phyloP scores from a whole-genome alignment of 2,797 vertebrate species.

The Austrolebias charrua region DNA sequence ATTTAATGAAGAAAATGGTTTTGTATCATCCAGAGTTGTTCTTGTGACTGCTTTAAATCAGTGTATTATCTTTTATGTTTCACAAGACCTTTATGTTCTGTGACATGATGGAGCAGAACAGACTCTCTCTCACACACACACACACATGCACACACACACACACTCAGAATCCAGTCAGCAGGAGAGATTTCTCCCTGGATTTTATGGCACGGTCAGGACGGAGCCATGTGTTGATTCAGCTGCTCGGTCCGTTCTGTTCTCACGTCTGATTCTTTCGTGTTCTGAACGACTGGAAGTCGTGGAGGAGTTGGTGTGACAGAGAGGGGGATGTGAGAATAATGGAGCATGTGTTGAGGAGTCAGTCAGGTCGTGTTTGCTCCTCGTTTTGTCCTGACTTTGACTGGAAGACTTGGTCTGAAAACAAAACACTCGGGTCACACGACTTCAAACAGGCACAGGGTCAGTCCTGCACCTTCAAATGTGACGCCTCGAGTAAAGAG shows the following conservation, averaged over 20 bases:
- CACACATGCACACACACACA: background rate
- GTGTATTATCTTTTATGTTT: too few relatives aligned
- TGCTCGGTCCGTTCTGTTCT: conserved; percentile 47
- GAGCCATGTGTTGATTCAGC: conserved; percentile 73
- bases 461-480: conserved; percentile 1
- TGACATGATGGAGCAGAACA: conserved; percentile 45
- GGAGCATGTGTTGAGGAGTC: background rate
- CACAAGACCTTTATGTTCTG: conserved; percentile 22
- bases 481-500: background rate
- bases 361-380: background rate
- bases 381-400: background rate
- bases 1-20: too few relatives aligned
- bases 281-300: conserved; percentile 10
- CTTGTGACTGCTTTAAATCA: too few relatives aligned
- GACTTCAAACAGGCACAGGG: background rate
- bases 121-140: background rate
- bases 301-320: background rate
- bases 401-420: conserved; percentile 4
- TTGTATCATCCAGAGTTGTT: too few relatives aligned
- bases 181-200: conserved; percentile 52
- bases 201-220: conserved; percentile 49
- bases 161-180: conserved; percentile 44
- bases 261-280: conserved; percentile 14
- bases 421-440: conserved; percentile 1
- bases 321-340: background rate